Conservation (phyloP, 2,113 vertebrate genomes). For the Phodopus roborovskii region DNA sequence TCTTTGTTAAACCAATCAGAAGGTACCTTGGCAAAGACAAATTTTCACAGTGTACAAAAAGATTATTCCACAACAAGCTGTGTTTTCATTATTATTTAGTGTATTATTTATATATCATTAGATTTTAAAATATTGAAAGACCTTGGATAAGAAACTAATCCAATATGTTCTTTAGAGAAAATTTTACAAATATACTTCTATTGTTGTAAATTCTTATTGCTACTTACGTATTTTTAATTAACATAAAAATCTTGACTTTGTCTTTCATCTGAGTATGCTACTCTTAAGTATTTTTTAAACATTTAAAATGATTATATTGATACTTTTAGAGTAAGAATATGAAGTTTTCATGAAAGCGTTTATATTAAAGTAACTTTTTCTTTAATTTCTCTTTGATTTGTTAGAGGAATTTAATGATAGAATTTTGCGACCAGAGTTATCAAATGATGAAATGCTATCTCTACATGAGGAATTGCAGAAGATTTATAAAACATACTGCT, state of each 20-base stretch:
- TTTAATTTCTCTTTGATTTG: slow-evolving; percentile 64
- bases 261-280: slow-evolving; percentile 44
- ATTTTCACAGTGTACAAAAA: background rate
- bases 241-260: slow-evolving; percentile 37
- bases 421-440: slow-evolving; percentile 95
- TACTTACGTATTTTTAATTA: slow-evolving; percentile 21
- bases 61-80: background rate
- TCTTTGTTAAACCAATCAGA: background rate
- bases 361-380: slow-evolving; percentile 60
- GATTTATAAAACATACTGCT: slow-evolving; percentile 95
- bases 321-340: slow-evolving; percentile 24
- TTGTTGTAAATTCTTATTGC: slow-evolving; percentile 38
- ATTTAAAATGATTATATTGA: slow-evolving; percentile 51
- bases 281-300: slow-evolving; percentile 48
- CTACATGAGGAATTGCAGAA: slow-evolving; percentile 94
- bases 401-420: slow-evolving; percentile 98
- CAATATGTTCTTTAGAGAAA: background rate
- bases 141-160: slow-evolving; percentile 14
- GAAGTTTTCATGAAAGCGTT: slow-evolving; percentile 30
- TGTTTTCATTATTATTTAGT: slow-evolving; percentile 42
- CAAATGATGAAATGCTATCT: slow-evolving; percentile 90
- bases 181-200: background rate
- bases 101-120: too few species aligned
- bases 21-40: background rate
- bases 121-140: slow-evolving; percentile 41